Conservation (phyloP, 2,113 vertebrate species). For the Turdus rufiventris region DNA sequence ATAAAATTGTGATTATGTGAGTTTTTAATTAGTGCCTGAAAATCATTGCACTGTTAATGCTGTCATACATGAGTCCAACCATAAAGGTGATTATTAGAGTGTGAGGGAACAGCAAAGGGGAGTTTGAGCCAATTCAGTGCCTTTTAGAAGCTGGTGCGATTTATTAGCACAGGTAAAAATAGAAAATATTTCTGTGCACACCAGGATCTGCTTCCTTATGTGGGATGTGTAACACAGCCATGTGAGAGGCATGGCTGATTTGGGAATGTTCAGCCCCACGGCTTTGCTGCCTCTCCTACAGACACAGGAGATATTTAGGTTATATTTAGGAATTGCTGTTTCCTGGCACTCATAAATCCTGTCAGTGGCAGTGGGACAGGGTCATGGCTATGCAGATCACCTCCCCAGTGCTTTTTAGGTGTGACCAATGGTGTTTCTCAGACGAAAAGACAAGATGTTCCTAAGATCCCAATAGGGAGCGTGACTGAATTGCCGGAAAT, state of each 20-base stretch:
- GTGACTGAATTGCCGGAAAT: not conserved
- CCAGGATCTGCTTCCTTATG: rapidly evolving
- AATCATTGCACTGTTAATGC: not conserved
- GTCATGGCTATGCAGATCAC: not conserved
- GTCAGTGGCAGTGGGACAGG: not conserved
- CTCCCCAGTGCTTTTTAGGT: not conserved
- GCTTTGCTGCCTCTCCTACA: not conserved
- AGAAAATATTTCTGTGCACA: rapidly evolving
- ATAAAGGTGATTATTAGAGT: rapidly evolving
- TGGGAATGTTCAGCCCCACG: not conserved
- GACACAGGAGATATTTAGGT: not conserved
- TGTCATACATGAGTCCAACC: not conserved
- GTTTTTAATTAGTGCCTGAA: not conserved
- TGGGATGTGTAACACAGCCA: rapidly evolving
- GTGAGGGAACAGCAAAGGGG: not conserved
- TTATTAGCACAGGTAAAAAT: not conserved
- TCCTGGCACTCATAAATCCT: not conserved
- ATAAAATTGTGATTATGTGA: not conserved
- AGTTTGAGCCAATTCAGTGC: not conserved
- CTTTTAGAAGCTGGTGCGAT: not conserved
- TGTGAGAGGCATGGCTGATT: rapidly evolving
- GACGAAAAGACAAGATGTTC: not conserved
- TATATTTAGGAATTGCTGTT: not conserved
- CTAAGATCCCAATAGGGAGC: not conserved
- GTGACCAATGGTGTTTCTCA: not conserved